Evolutionary conservation across 1,140 invertebrate species (phyloP).

Genomic region (Scaptomyza montana): DNA sequence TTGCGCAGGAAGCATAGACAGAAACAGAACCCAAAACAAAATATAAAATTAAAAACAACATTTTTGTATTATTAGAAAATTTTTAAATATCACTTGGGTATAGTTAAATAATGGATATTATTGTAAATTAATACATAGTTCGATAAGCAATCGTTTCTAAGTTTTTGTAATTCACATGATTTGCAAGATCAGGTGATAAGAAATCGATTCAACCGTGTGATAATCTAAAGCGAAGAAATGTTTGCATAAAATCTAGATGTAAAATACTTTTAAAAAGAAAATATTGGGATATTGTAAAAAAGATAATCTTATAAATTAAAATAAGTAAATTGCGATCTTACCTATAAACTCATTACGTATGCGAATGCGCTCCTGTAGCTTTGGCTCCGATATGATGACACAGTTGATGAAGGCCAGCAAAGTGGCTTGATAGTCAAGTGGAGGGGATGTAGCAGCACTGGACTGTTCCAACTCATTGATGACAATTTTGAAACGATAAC

Average conservation of each 20-base stretch:
- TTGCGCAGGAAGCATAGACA: slow-evolving; percentile 10
- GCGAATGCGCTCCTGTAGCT: slow-evolving; percentile 92
- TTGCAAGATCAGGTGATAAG: too few relatives aligned
- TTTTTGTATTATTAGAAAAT: not conserved
- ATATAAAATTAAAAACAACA: slow-evolving; percentile 20
- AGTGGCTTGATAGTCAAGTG: slow-evolving; percentile 94
- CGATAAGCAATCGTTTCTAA: too few relatives aligned
- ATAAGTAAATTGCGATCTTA: slow-evolving; percentile 85
- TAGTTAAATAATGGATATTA: too few relatives aligned
- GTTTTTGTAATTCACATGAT: too few relatives aligned
- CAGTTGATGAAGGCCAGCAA: slow-evolving; percentile 97
- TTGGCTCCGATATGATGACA: slow-evolving; percentile 95
- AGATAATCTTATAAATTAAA: too few relatives aligned
- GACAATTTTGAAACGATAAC: slow-evolving; percentile 94
- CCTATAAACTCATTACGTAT: slow-evolving; percentile 97
- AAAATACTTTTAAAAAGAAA: too few relatives aligned
- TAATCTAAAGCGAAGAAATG: too few relatives aligned
- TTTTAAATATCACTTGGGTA: not conserved
- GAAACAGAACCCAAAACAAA: slow-evolving; percentile 23
- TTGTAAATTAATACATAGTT: too few relatives aligned
- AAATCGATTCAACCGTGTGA: too few relatives aligned
- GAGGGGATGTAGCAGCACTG: slow-evolving; percentile 83
- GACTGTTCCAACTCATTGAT: slow-evolving; percentile 93
- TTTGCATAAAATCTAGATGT: too few relatives aligned
- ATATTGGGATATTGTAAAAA: too few relatives aligned